Percentiles rank a stretch among this genome's conserved stretches.
Evolutionary conservation across 2,888 invertebrate genomes (phyloP).

Genomic region (Hydrotaea diabolus): DNA sequence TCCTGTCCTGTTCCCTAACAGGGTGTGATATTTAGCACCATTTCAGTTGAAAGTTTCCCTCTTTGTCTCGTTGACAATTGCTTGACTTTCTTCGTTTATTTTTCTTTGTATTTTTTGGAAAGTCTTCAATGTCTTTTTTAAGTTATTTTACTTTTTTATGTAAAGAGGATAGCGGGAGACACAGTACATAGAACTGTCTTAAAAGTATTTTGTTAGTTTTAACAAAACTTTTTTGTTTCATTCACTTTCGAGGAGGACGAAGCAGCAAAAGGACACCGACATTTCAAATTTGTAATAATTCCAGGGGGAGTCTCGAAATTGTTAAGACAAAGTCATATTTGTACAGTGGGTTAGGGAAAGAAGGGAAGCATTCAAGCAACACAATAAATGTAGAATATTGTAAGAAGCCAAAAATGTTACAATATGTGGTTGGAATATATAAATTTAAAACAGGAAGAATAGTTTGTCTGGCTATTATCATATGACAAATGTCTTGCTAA

Average conservation of each 20-base stretch:
- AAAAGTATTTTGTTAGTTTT: constrained; percentile 43
- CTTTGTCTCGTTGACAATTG: background rate
- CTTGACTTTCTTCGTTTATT: background rate
- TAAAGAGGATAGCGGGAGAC: too few species aligned
- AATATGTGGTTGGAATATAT: constrained; percentile 42
- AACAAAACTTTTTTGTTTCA: background rate
- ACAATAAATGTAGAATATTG: too few species aligned
- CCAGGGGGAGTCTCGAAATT: constrained; percentile 32
- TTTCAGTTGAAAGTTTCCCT: background rate
- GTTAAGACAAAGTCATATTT: background rate
- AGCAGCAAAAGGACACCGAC: background rate
- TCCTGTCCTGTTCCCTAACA: background rate
- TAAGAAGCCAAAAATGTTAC: constrained; percentile 35
- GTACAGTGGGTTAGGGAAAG: background rate
- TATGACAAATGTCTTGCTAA: constrained; percentile 35
- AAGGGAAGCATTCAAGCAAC: background rate
- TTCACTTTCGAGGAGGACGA: background rate
- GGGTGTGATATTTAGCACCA: constrained; percentile 23
- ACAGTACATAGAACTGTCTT: constrained; percentile 36
- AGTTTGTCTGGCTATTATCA: constrained; percentile 34
- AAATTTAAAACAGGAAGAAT: background rate
- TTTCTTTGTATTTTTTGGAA: background rate
- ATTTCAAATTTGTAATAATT: constrained; percentile 51
- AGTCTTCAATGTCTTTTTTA: background rate
- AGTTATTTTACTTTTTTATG: constrained; percentile 15